phyloP scores from a whole-genome alignment of 2,113 vertebrate species.

The Hystrix brachyura region DNA sequence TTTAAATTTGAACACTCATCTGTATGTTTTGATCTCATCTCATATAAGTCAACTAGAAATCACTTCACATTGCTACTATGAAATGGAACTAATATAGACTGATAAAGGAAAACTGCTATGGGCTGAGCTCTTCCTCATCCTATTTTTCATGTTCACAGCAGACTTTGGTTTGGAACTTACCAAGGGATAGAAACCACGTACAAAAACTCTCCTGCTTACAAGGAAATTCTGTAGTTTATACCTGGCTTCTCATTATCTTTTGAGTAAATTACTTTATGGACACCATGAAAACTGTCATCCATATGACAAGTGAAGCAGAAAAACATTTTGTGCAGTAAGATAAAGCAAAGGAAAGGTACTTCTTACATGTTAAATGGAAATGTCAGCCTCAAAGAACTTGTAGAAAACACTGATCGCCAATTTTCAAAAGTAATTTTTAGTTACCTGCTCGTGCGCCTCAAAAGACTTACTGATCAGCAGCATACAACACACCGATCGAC shows the following conservation, averaged over 20 bases:
- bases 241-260: neutral
- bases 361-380: conserved; percentile 15
- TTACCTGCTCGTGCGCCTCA: neutral
- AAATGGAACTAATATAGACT: conserved; percentile 41
- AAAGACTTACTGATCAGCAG: neutral
- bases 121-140: neutral
- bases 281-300: neutral
- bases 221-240: neutral
- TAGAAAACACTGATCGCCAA: neutral
- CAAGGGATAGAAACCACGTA: neutral
- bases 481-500: neutral
- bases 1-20: neutral
- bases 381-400: neutral
- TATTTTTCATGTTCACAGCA: conserved; percentile 24
- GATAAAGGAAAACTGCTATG: neutral
- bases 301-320: conserved; percentile 18
- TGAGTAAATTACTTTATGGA: neutral
- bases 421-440: neutral
- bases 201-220: neutral
- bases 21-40: neutral
- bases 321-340: neutral
- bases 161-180: neutral
- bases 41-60: conserved; percentile 42
- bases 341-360: neutral
- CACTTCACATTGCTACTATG: conserved; percentile 47